Conservation (phyloP, 2,888 invertebrate species). For the Euzophera pinguis region DNA sequence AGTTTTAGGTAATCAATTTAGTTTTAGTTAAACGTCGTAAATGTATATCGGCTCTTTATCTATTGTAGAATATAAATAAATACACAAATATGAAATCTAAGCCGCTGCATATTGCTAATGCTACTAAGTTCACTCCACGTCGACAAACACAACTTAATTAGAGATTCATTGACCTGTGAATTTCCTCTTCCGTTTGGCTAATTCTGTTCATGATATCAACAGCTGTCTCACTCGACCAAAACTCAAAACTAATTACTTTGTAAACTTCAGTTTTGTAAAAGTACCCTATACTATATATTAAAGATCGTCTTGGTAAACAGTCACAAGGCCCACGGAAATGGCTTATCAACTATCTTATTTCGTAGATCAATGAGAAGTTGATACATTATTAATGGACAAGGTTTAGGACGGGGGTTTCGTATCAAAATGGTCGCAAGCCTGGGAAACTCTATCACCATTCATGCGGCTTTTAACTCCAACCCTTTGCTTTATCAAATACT, state of each 20-base stretch:
- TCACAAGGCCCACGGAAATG: background rate
- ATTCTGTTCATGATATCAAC: conserved; percentile 45
- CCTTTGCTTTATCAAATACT: too few relatives aligned
- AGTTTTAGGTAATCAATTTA: too few relatives aligned
- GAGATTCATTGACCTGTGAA: conserved; percentile 48
- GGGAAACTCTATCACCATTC: too few relatives aligned
- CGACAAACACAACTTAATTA: conserved; percentile 42
- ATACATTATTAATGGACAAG: background rate
- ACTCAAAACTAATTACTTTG: conserved; percentile 23
- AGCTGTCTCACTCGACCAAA: conserved; percentile 27
- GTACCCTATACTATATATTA: background rate
- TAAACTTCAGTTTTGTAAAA: background rate
- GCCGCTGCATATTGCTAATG: background rate
- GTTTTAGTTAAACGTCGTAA: too few relatives aligned
- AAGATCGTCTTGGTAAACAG: background rate
- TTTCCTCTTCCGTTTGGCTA: conserved; percentile 33
- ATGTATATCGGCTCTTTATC: too few relatives aligned
- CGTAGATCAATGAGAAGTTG: background rate
- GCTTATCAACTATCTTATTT: background rate
- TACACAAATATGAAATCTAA: too few relatives aligned
- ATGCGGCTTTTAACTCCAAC: too few relatives aligned
- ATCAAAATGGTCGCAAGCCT: too few relatives aligned
- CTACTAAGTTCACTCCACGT: conserved; percentile 28
- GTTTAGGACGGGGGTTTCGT: too few relatives aligned
- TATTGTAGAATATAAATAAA: too few relatives aligned